Evolutionary conservation across 2,888 invertebrate genomes (phyloP).

Genomic region (Metopia argyrocephala): DNA sequence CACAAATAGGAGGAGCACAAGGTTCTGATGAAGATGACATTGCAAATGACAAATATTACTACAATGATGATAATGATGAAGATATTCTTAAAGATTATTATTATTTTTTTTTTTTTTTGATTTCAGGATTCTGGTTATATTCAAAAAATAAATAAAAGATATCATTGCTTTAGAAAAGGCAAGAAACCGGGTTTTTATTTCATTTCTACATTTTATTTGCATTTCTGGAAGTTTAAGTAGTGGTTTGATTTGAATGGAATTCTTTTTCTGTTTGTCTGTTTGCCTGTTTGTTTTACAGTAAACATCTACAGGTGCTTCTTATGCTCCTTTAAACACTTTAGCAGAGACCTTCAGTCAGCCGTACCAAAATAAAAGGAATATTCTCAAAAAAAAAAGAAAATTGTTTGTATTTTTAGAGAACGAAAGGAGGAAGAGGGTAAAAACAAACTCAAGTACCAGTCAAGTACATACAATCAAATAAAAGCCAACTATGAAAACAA

Average conservation of each 20-base stretch:
- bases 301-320: slow-evolving; percentile 54
- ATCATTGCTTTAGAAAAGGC: background rate
- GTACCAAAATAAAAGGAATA: background rate
- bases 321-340: slow-evolving; percentile 44
- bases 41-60: background rate
- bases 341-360: background rate
- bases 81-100: slow-evolving; percentile 6
- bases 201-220: background rate
- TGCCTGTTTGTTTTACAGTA: background rate
- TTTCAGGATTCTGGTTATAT: too few species aligned
- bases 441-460: slow-evolving; percentile 17
- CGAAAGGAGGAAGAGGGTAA: background rate
- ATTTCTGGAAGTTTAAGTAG: background rate
- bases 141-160: background rate
- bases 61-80: background rate
- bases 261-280: slow-evolving; percentile 12
- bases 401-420: too few species aligned
- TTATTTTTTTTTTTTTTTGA: background rate
- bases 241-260: slow-evolving; percentile 26
- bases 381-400: background rate
- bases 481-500: background rate
- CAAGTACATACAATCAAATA: slow-evolving; percentile 40
- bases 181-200: background rate
- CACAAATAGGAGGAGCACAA: slow-evolving; percentile 18
- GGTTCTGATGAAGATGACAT: slow-evolving; percentile 11